Conservation (phyloP, 2,888 invertebrate species). For the Microplitis manilae region DNA sequence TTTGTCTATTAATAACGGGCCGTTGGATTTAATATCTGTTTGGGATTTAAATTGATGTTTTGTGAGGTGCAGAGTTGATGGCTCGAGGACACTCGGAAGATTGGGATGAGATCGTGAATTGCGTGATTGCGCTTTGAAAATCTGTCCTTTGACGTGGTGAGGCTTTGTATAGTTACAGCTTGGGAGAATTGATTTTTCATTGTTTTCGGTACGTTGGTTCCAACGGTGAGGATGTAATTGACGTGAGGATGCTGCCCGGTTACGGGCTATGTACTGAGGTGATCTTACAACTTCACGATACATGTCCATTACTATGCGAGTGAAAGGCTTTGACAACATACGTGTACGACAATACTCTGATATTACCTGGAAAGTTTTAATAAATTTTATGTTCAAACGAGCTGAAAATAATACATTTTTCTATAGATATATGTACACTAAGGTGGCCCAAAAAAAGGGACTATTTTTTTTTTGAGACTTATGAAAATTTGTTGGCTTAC, state of each 20-base stretch:
- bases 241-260: constrained; percentile 52
- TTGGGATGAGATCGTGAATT: constrained; percentile 69
- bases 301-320: constrained; percentile 77
- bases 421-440: neutral
- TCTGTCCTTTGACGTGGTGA: constrained; percentile 55
- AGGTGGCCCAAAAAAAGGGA: no score
- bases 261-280: constrained; percentile 64
- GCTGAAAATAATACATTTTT: neutral
- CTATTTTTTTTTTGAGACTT: no score
- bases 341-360: constrained; percentile 75
- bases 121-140: constrained; percentile 64
- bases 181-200: constrained; percentile 44
- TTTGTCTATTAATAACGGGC: constrained; percentile 26
- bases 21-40: constrained; percentile 55
- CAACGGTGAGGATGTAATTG: constrained; percentile 36
- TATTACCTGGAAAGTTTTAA: constrained; percentile 72
- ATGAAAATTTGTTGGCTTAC: no score
- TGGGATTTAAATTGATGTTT: constrained; percentile 63
- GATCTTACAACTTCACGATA: constrained; percentile 73
- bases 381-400: neutral
- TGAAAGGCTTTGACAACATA: constrained; percentile 75
- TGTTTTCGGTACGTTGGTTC: constrained; percentile 45
- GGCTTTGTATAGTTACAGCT: constrained; percentile 54
- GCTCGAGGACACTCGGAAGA: constrained; percentile 58
- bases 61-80: constrained; percentile 39